These are phyloP conservation scores for Pseudochromis fuscus DNA, from an alignment of 2,797 vertebrate genomes.

Conservation along the genomic window DNA sequence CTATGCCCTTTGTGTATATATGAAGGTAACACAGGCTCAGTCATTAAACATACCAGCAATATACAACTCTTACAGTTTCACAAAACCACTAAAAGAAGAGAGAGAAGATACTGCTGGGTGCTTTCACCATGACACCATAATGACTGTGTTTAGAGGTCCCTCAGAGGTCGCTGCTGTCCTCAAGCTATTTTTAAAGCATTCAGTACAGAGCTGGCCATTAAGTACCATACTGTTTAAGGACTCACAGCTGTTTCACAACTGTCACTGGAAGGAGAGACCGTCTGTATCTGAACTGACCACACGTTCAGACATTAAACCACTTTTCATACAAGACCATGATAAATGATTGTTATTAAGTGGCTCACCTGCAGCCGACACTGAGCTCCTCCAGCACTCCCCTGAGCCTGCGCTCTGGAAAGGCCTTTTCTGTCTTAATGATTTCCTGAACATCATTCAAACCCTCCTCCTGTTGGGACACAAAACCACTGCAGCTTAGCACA, in stretches of 20 bases:
- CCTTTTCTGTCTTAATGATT: conserved; percentile 97
- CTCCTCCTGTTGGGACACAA: conserved; percentile 88
- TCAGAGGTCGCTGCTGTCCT: conserved; percentile 13
- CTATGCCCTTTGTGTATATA: not conserved
- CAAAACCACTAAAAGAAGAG: conserved; percentile 3
- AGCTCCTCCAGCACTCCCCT: conserved; percentile 96
- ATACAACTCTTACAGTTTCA: not conserved
- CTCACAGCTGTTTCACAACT: conserved; percentile 7
- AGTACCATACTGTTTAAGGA: not conserved
- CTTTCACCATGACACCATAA: conserved; percentile 25
- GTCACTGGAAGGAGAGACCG: not conserved
- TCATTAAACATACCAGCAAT: not conserved
- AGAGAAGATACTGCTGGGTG: not conserved
- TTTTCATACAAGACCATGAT: conserved; percentile 18
- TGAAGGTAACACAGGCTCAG: too few species aligned
- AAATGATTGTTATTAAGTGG: conserved; percentile 24
- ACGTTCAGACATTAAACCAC: not conserved
- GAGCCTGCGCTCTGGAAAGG: conserved; percentile 94
- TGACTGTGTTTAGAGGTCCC: conserved; percentile 7
- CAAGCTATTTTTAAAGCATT: conserved; percentile 2
- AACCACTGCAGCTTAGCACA: not conserved
- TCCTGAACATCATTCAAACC: conserved; percentile 97
- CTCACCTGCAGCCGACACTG: conserved; percentile 90
- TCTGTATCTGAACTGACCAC: not conserved
- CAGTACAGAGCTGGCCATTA: not conserved